These are phyloP conservation scores for Cryptomyrus ogoouensis DNA, from an alignment of 2,113 vertebrate genomes.

Conservation along the genomic window DNA sequence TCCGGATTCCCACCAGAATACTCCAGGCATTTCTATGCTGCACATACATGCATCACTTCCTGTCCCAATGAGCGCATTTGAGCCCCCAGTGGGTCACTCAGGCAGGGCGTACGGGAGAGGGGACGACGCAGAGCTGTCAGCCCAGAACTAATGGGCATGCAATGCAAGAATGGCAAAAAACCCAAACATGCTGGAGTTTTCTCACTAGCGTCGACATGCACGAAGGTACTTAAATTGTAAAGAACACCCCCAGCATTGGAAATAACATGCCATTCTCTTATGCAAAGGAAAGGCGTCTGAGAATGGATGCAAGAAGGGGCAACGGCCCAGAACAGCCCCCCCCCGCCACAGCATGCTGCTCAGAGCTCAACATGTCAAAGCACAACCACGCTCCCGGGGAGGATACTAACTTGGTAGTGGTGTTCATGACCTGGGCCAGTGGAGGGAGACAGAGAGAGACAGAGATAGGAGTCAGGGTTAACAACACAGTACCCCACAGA, in stretches of 20 bases:
- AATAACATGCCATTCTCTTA: neutral
- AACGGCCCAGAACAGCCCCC: neutral
- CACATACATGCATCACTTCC: neutral
- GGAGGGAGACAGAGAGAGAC: neutral
- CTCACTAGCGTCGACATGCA: neutral
- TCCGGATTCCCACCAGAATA: neutral
- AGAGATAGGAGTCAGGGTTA: slow-evolving; percentile 15
- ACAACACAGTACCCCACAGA: neutral
- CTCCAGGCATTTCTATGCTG: neutral
- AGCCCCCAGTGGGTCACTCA: neutral
- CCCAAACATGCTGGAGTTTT: neutral
- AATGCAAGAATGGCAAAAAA: neutral
- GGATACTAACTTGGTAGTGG: slow-evolving; percentile 87
- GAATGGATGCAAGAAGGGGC: neutral
- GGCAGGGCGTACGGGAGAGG: neutral
- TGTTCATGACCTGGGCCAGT: slow-evolving; percentile 72
- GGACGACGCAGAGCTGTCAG: neutral
- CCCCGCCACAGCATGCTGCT: slow-evolving; percentile 1
- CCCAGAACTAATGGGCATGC: neutral
- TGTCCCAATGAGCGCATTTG: neutral
- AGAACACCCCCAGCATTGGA: neutral
- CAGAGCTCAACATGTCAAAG: slow-evolving; percentile 21
- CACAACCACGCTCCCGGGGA: slow-evolving; percentile 41
- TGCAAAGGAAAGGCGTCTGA: neutral
- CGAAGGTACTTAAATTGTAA: neutral